Evolutionary conservation across 2,797 vertebrate species (phyloP).

Genomic region (Taenioides sp.): DNA sequence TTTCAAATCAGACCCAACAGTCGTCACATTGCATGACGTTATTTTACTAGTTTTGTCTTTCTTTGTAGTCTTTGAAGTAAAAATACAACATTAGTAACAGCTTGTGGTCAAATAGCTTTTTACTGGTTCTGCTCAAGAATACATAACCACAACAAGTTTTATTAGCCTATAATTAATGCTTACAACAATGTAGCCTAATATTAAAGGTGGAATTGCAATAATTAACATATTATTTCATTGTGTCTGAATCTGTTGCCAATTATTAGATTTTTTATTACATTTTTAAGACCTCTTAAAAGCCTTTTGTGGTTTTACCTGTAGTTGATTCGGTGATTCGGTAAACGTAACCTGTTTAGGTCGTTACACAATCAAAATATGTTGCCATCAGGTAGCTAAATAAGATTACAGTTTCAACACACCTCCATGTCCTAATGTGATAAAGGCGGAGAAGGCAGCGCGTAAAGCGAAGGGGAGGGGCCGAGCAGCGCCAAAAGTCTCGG

Average conservation of each 20-base stretch:
- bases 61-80: not conserved
- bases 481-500: constrained; percentile 37
- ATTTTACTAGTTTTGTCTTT: not conserved
- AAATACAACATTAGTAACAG: not conserved
- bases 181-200: not conserved
- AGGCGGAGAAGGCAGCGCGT: constrained; percentile 28
- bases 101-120: not conserved
- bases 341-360: not conserved
- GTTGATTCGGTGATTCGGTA: not conserved
- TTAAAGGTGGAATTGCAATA: not conserved
- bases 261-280: not conserved
- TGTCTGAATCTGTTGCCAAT: not conserved
- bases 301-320: not conserved
- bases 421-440: constrained; percentile 14
- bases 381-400: not conserved
- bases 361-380: not conserved
- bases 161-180: not conserved
- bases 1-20: not conserved
- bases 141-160: not conserved
- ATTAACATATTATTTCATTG: not conserved
- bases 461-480: constrained; percentile 60
- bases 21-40: not conserved
- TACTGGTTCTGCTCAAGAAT: not conserved
- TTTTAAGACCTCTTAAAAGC: not conserved
- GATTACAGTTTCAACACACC: constrained; percentile 9